Conservation (phyloP, 2,113 vertebrate genomes). For the Trematocara stigmaticum region DNA sequence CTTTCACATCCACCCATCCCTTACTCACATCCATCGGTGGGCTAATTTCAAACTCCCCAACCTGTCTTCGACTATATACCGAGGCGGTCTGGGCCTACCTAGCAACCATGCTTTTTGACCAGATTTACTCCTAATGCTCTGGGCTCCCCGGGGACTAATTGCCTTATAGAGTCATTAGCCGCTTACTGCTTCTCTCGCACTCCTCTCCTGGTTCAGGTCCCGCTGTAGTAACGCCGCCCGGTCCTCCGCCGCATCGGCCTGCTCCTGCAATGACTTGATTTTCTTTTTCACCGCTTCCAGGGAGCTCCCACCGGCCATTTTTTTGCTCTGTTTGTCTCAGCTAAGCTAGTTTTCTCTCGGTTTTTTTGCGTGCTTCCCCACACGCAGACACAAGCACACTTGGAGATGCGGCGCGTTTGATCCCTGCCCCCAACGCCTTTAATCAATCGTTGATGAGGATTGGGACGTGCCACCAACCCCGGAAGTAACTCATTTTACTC, state of each 20-base stretch:
- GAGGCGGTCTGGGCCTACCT: slow-evolving; percentile 33
- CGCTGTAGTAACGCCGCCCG: slow-evolving; percentile 80
- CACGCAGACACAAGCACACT: neutral
- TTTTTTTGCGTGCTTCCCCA: neutral
- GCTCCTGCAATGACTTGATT: slow-evolving; percentile 87
- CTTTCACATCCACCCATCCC: neutral
- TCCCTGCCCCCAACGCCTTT: slow-evolving; percentile 61
- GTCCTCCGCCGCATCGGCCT: slow-evolving; percentile 85
- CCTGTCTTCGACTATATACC: neutral
- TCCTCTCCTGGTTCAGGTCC: slow-evolving; percentile 83
- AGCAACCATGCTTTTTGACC: slow-evolving; percentile 55
- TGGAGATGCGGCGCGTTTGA: slow-evolving; percentile 53
- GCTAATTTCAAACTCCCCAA: neutral
- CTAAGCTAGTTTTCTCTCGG: slow-evolving; percentile 10
- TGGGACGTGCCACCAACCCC: slow-evolving; percentile 57
- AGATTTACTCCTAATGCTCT: slow-evolving; percentile 53
- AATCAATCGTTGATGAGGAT: slow-evolving; percentile 66
- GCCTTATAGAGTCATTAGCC: slow-evolving; percentile 54
- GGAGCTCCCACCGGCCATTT: slow-evolving; percentile 84
- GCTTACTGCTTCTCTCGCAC: slow-evolving; percentile 83
- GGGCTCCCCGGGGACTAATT: slow-evolving; percentile 49
- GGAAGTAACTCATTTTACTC: slow-evolving; percentile 55
- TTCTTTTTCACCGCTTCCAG: slow-evolving; percentile 90
- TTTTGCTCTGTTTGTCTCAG: neutral
- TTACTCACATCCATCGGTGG: neutral